A percentile compares a stretch with the other conserved stretches of the same genome.
phyloP scores from a whole-genome alignment of 2,888 invertebrate genomes.

The Acanthosoma haemorrhoidale region DNA sequence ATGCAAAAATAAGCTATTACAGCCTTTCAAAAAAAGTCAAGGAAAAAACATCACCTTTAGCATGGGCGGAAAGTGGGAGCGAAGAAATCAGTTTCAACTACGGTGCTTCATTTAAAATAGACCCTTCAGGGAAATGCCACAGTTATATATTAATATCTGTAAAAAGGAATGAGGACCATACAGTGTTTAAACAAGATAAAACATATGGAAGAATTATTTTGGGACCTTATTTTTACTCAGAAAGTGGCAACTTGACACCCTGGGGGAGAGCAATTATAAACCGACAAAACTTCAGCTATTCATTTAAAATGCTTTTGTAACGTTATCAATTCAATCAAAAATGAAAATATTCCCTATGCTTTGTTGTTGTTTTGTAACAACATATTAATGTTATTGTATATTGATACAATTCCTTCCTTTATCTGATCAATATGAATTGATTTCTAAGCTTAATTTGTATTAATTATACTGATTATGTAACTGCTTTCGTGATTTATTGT shows the following conservation, averaged over 20 bases:
- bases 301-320: conserved; percentile 42
- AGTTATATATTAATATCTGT: conserved; percentile 43
- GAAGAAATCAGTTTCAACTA: conserved; percentile 41
- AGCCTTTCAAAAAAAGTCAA: conserved; percentile 43
- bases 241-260: conserved; percentile 42
- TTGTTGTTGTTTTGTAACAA: too few relatives aligned
- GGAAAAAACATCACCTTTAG: conserved; percentile 40
- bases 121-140: conserved; percentile 41
- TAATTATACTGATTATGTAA: too few relatives aligned
- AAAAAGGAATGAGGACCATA: conserved; percentile 37
- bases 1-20: conserved; percentile 43
- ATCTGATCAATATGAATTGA: too few relatives aligned
- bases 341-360: too few relatives aligned
- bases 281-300: conserved; percentile 40
- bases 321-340: too few relatives aligned
- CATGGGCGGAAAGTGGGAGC: conserved; percentile 36
- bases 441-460: too few relatives aligned
- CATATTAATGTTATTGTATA: too few relatives aligned
- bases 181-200: conserved; percentile 41
- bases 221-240: conserved; percentile 43
- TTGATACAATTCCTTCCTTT: too few relatives aligned
- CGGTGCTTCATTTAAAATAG: conserved; percentile 35
- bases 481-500: too few relatives aligned
- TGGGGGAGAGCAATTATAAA: conserved; percentile 44
- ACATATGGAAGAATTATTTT: conserved; percentile 43